Conservation (phyloP, 2,113 vertebrate species). For the Ancistrus triradiatus region DNA sequence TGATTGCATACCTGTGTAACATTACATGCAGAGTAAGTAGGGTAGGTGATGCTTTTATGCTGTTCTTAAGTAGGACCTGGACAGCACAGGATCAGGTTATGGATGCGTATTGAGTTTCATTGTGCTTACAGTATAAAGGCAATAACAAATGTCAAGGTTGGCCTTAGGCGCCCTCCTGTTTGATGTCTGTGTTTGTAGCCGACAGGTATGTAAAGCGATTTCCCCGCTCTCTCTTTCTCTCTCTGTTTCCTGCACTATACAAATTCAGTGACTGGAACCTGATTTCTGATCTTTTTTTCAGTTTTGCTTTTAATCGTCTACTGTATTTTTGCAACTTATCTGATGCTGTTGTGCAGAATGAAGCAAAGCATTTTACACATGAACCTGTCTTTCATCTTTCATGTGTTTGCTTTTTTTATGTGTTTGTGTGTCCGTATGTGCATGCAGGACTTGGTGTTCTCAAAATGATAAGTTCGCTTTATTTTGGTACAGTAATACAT, state of each 20-base stretch:
- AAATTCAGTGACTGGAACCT: not conserved
- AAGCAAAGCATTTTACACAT: no score
- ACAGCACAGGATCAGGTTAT: slow-evolving; percentile 4
- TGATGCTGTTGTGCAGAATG: not conserved
- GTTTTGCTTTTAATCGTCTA: not conserved
- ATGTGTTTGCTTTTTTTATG: no score
- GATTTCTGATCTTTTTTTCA: not conserved
- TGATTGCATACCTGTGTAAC: no score
- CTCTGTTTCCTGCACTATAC: not conserved
- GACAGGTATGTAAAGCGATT: not conserved
- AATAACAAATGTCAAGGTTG: not conserved
- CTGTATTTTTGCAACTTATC: not conserved
- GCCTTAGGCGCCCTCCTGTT: not conserved
- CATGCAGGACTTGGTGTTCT: no score
- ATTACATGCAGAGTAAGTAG: no score
- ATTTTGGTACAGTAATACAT: no score
- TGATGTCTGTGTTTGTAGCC: not conserved
- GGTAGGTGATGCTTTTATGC: no score
- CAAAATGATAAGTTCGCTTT: no score
- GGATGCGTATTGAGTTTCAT: no score
- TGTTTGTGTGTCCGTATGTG: no score
- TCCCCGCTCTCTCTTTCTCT: not conserved
- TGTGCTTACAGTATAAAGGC: not conserved
- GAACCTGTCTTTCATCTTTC: no score
- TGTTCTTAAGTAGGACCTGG: no score